These are phyloP conservation scores for Erethizon dorsatum DNA, from an alignment of 2,797 vertebrate species.

Conservation along the genomic window DNA sequence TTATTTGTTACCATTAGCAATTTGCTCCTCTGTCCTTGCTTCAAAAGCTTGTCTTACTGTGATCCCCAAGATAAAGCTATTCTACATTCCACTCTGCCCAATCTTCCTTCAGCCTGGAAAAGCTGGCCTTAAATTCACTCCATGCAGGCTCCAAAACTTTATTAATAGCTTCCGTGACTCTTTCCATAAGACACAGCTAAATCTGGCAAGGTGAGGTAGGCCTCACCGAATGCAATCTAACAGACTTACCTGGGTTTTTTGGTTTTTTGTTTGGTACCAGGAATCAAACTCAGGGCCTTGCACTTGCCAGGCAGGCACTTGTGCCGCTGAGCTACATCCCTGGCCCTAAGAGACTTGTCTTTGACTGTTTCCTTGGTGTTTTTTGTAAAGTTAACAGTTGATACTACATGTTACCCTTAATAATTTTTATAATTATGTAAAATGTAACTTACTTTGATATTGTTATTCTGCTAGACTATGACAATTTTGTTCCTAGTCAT, in stretches of 20 bases:
- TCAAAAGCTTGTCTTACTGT: neutral
- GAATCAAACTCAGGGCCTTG: no score
- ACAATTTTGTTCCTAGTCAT: neutral
- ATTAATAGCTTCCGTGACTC: neutral
- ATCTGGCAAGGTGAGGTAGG: neutral
- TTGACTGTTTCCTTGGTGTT: neutral
- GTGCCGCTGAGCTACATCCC: no score
- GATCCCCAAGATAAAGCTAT: neutral
- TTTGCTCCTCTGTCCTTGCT: no score
- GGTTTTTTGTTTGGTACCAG: no score
- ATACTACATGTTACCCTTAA: neutral
- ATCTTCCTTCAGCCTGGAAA: neutral
- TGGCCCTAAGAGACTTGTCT: neutral
- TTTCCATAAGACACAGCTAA: neutral
- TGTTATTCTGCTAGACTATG: neutral
- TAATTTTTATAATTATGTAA: neutral
- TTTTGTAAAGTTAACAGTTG: neutral
- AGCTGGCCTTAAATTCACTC: neutral
- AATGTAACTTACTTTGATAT: neutral
- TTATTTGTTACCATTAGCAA: neutral
- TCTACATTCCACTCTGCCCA: neutral
- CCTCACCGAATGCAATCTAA: neutral
- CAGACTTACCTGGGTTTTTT: no score
- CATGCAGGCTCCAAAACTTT: neutral
- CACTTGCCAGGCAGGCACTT: no score